Base-by-base conservation (phyloP, 2,113 vertebrate genomes). In the Rhinoderma darwinii region DNA sequence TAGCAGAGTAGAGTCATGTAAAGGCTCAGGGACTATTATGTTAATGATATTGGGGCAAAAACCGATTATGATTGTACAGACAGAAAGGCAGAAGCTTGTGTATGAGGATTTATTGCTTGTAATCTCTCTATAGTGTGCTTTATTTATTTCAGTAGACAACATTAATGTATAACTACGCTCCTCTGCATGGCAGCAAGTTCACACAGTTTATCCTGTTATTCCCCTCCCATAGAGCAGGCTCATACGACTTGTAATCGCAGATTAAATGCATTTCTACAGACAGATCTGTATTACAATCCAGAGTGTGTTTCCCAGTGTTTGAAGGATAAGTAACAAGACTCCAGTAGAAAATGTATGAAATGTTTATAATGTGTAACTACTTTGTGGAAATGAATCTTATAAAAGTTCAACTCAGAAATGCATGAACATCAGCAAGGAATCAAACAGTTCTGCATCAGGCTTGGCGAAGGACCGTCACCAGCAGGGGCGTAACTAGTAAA, bases 191-290 rank as follows among this genome's bases (percentile, higher is more conserved):
- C 20, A n/a, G 32, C 2, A 56, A 43, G 43, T 54, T 86, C 61
- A 47, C 20, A 78, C 9, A 47, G 41, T 78, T 77, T 80, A 86
- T 80, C 61, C 76, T 80, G 43, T 80, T 86, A 86, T 86, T 79
- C 44, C 20, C 61, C 27, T 66, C 27, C 43, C 25, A 78, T 25
- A 50, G 43, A 80, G 35, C 61, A 54, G 61, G 18, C 12, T 78
- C 30, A 41, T 63, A 54, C 37, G 27, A 20, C 72, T 47, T 63
- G 72, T 77, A 47, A 85, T 66, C 17, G 39, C 76, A 86, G 76
- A 27, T 86, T 78, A 78, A 37, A 47, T 27, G 47, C n/a, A 82
- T 82, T 68, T 47, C 39, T 68, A 82, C 14, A 82, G 61, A 32
- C n/a, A 22, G 25, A 68, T 78, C 50, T 47, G 47, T 10, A 51